These are phyloP conservation scores for Platichthys flesus DNA, from an alignment of 2,113 vertebrate genomes.

Conservation along the genomic window DNA sequence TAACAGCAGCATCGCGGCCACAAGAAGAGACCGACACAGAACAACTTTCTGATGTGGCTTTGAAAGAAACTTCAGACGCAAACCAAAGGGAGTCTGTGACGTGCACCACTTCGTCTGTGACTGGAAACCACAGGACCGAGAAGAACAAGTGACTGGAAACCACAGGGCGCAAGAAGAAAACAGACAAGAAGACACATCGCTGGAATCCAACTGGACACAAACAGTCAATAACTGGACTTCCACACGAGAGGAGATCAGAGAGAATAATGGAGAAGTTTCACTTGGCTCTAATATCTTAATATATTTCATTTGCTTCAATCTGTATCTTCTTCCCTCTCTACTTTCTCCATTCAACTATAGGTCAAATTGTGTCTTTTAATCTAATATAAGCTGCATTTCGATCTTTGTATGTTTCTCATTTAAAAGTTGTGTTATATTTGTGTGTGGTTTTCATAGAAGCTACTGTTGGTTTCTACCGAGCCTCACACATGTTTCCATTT, in stretches of 20 bases:
- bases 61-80: conserved; percentile 21
- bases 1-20: not conserved
- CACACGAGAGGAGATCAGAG: not conserved
- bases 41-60: not conserved
- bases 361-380: too few species aligned
- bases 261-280: not conserved
- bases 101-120: conserved; percentile 37
- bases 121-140: conserved; percentile 19
- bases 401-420: too few species aligned
- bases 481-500: too few species aligned
- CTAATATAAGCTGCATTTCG: too few species aligned
- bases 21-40: not conserved
- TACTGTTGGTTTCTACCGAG: too few species aligned
- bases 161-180: conserved; percentile 23
- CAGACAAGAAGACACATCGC: conserved; percentile 7
- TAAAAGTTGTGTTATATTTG: too few species aligned
- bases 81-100: conserved; percentile 14
- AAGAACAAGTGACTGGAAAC: conserved; percentile 34
- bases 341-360: too few species aligned
- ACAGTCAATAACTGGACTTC: not conserved
- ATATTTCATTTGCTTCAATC: too few species aligned
- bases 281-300: too few species aligned
- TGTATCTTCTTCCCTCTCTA: too few species aligned
- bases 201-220: conserved; percentile 2
- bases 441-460: too few species aligned